Conservation (phyloP, 1,140 invertebrate species). For the Homalodisca vitripennis region DNA sequence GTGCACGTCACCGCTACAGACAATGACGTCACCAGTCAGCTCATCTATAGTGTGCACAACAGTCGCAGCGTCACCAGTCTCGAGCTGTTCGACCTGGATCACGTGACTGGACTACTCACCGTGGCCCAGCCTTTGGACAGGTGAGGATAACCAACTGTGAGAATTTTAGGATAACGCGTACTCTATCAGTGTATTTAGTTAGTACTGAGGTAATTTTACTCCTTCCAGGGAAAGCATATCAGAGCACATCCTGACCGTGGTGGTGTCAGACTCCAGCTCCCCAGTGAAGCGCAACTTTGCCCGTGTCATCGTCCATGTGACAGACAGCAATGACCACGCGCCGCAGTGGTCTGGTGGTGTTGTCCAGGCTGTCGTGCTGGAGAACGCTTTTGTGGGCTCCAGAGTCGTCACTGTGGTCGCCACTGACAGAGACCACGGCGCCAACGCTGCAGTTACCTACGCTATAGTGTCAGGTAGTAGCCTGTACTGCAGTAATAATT, state of each 20-base stretch:
- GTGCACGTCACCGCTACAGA: conserved; percentile 66
- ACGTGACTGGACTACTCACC: conserved; percentile 72
- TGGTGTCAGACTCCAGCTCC: conserved; percentile 85
- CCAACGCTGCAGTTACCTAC: conserved; percentile 76
- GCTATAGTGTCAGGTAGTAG: conserved; percentile 76
- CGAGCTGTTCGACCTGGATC: conserved; percentile 75
- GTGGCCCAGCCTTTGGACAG: conserved; percentile 75
- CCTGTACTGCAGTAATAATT: no score
- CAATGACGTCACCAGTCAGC: conserved; percentile 62
- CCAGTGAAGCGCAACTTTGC: conserved; percentile 84
- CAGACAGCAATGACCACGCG: conserved; percentile 86
- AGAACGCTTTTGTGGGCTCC: conserved; percentile 69
- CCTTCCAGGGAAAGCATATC: conserved; percentile 71
- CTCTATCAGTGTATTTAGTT: no score
- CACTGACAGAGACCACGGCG: conserved; percentile 75
- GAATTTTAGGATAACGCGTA: no score
- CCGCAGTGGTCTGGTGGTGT: conserved; percentile 76
- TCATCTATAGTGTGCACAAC: conserved; percentile 75
- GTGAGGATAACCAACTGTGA: no score
- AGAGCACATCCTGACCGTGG: conserved; percentile 82
- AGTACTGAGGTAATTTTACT: no score
- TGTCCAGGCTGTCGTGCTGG: conserved; percentile 70
- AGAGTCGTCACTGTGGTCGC: conserved; percentile 70
- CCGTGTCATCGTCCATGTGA: conserved; percentile 73
- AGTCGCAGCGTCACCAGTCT: conserved; percentile 69